Base-by-base conservation (phyloP, 2,113 vertebrate genomes). In the Perca schrenkii region DNA sequence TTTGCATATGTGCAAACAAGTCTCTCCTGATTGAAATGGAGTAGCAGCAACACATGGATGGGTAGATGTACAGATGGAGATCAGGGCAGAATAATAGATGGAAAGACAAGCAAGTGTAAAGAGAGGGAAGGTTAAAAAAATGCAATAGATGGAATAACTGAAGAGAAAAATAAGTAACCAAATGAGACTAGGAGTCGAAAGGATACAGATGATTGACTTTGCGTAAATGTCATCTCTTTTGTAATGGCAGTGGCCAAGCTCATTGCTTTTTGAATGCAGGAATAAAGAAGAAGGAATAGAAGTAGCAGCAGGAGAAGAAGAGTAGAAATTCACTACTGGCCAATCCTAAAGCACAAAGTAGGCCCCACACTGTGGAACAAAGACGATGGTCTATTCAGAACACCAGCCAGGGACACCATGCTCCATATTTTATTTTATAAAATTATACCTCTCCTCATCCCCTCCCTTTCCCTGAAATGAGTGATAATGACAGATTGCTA, bases 361-460 rank as follows among this genome's bases (percentile, higher is more conserved):
- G 83, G 80, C 56, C 78, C 78, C 75, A 86, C 47, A 77, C 88
- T 87, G 90, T 54, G 17, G 85, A 85, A 83, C 75, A 89, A 82
- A 77, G 74, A 79, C 65, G 22, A 67, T 40, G 72, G 73, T 56
- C 80, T 82, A 83, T 79, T 87, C 78, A 68, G 81, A 84, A 82
- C 77, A 73, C 66, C 67, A 82, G 77, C 72, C 70, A 74, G 84
- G 84, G 86, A 91, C 84, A 82, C 75, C 12, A 34, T 87, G 84
- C 81, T 89, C 88, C 76, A 88, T 85, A 89, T 93, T 89, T 86
- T 72, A 81, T 70, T 81, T 83, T 57, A 69, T 71, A 40, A 88
- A 84, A 84, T 82, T 16, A 77, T 64, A 21, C 62, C 62, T 68
- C 60, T 60, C 53, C 31, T 17, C 34, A 79, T 43, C 8, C 65